A percentile compares a stretch with the other conserved stretches of the same genome.
These are phyloP conservation scores for Cataglyphis albicans DNA, from an alignment of 2,888 invertebrate species.

Conservation along the genomic window DNA sequence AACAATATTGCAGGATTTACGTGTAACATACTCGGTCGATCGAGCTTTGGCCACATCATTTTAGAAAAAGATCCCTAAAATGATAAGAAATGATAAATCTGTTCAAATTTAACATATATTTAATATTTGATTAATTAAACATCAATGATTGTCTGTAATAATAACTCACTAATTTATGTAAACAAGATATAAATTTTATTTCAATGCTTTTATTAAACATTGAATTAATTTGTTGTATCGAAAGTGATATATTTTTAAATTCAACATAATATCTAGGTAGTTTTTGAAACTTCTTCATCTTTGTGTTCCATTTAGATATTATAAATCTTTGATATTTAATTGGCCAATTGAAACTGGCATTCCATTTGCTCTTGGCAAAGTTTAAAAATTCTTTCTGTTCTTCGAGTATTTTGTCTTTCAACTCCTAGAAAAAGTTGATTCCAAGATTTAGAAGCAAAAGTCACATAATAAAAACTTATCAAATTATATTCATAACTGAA, in stretches of 20 bases:
- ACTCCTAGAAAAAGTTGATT: slow-evolving; percentile 47
- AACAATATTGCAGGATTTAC: slow-evolving; percentile 12
- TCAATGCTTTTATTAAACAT: slow-evolving; percentile 65
- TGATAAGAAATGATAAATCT: slow-evolving; percentile 10
- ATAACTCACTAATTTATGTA: slow-evolving; percentile 69
- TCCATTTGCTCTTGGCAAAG: slow-evolving; percentile 75
- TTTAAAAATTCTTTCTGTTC: slow-evolving; percentile 78
- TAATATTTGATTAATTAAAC: slow-evolving; percentile 14
- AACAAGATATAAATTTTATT: slow-evolving; percentile 67
- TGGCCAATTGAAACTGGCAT: slow-evolving; percentile 33
- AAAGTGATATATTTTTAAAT: slow-evolving; percentile 73
- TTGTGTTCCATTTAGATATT: slow-evolving; percentile 73
- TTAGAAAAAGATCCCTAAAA: slow-evolving; percentile 70
- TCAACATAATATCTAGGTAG: slow-evolving; percentile 77
- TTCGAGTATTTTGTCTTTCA: slow-evolving; percentile 66
- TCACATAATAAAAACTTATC: neutral
- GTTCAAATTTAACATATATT: neutral
- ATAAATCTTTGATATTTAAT: slow-evolving; percentile 71
- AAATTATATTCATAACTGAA: neutral
- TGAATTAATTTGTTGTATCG: slow-evolving; percentile 25
- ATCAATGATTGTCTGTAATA: neutral
- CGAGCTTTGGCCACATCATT: slow-evolving; percentile 67
- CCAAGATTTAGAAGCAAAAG: neutral
- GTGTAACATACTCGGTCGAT: slow-evolving; percentile 38
- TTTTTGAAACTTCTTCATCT: slow-evolving; percentile 62